These are phyloP conservation scores for Drosophila subsilvestris DNA, from an alignment of 2,888 invertebrate genomes.

Conservation along the genomic window DNA sequence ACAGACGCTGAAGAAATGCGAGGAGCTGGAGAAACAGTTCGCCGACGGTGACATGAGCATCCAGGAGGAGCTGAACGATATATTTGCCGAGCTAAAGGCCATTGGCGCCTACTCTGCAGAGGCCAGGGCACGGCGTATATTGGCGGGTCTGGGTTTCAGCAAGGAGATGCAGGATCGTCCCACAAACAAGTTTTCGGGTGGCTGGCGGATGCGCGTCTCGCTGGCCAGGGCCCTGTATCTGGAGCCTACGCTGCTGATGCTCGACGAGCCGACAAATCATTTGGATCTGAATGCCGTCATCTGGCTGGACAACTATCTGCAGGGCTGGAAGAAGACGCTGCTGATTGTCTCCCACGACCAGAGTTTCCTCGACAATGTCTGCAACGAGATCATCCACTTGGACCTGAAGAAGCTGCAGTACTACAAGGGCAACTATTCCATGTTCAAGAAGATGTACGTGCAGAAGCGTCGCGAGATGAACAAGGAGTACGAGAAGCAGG, in stretches of 20 bases:
- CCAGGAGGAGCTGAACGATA: slow-evolving; percentile 93
- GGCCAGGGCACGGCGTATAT: slow-evolving; percentile 96
- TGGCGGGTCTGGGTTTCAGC: slow-evolving; percentile 98
- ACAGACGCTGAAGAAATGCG: slow-evolving; percentile 91
- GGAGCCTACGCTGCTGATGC: slow-evolving; percentile 97
- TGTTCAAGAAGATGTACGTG: slow-evolving; percentile 99
- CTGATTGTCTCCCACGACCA: slow-evolving; percentile 99
- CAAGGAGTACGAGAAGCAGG: slow-evolving; percentile 99
- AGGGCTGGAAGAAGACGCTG: slow-evolving; percentile 99
- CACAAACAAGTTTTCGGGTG: slow-evolving; percentile 95
- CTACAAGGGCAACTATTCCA: slow-evolving; percentile 98
- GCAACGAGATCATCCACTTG: slow-evolving; percentile 99
- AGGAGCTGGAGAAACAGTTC: slow-evolving; percentile 90
- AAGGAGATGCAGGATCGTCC: slow-evolving; percentile 95
- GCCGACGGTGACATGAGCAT: slow-evolving; percentile 90
- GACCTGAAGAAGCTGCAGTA: slow-evolving; percentile 97
- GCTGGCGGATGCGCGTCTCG: slow-evolving; percentile 99
- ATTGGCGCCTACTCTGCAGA: slow-evolving; percentile 99
- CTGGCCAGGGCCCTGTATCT: slow-evolving; percentile 97
- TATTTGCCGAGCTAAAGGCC: slow-evolving; percentile 97
- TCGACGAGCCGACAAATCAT: slow-evolving; percentile 99
- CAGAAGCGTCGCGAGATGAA: slow-evolving; percentile 97
- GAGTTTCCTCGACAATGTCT: slow-evolving; percentile 99
- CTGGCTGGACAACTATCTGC: slow-evolving; percentile 99
- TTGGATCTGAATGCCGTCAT: slow-evolving; percentile 99